These are phyloP conservation scores for Melanaphis sacchari DNA, from an alignment of 1,140 invertebrate species.

Conservation along the genomic window DNA sequence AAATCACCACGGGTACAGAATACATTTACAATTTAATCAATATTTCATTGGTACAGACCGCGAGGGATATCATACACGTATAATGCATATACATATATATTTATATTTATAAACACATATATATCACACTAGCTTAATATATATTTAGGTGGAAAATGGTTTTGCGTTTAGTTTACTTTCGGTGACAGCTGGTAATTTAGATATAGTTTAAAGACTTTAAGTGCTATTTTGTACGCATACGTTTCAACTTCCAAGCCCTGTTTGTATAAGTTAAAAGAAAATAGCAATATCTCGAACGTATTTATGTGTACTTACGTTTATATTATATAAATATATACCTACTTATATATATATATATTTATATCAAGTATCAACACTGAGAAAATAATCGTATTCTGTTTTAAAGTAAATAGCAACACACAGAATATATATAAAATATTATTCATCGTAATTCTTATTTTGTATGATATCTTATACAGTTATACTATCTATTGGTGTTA, in stretches of 20 bases:
- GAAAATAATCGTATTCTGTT: neutral
- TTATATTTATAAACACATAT: no score
- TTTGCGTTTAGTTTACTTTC: neutral
- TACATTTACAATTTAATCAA: neutral
- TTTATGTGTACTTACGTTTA: neutral
- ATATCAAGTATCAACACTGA: neutral
- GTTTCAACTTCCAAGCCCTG: neutral
- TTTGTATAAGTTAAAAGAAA: constrained; percentile 16
- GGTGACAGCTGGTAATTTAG: neutral
- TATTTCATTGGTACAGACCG: neutral
- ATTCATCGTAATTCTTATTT: neutral
- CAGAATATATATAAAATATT: constrained; percentile 1
- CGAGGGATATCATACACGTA: neutral
- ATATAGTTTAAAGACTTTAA: constrained; percentile 10
- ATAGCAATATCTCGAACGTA: neutral
- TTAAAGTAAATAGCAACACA: neutral
- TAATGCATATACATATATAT: neutral
- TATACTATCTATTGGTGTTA: neutral
- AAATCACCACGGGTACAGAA: neutral
- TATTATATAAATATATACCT: neutral
- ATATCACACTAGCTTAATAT: neutral
- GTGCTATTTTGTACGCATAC: neutral
- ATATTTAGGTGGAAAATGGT: neutral
- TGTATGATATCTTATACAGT: neutral
- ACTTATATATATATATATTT: neutral